phyloP scores from a whole-genome alignment of 1,140 invertebrate genomes.

The Philotrypesis tridentata region DNA sequence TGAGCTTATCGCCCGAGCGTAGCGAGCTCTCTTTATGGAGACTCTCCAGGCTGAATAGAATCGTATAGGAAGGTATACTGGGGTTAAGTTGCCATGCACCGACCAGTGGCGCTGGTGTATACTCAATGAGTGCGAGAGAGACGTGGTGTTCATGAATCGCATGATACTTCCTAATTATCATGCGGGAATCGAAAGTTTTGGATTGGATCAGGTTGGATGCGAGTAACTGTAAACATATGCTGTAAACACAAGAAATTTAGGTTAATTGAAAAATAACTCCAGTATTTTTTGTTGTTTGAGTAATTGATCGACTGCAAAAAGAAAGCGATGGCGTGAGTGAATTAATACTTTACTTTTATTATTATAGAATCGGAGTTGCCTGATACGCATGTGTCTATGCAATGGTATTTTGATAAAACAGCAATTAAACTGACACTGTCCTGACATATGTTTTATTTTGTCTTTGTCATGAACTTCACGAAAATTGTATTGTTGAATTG shows the following conservation, averaged over 20 bases:
- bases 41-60: too few species aligned
- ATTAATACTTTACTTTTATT: not conserved
- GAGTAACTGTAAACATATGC: not conserved
- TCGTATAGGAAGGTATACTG: too few species aligned
- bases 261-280: not conserved
- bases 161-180: too few species aligned
- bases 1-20: too few species aligned
- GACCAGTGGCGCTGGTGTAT: too few species aligned
- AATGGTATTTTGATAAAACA: not conserved
- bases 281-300: not conserved
- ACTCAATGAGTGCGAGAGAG: too few species aligned
- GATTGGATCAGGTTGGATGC: too few species aligned
- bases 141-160: too few species aligned
- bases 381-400: too few species aligned
- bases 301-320: not conserved
- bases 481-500: not conserved
- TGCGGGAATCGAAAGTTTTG: not conserved
- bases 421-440: not conserved
- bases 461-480: not conserved
- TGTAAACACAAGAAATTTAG: constrained; percentile 9
- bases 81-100: too few species aligned
- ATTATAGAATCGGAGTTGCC: not conserved
- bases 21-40: too few species aligned
- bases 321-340: constrained; percentile 28
- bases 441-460: constrained; percentile 35